phyloP scores from a whole-genome alignment of 2,113 vertebrate genomes.

The Ailurus styani region DNA sequence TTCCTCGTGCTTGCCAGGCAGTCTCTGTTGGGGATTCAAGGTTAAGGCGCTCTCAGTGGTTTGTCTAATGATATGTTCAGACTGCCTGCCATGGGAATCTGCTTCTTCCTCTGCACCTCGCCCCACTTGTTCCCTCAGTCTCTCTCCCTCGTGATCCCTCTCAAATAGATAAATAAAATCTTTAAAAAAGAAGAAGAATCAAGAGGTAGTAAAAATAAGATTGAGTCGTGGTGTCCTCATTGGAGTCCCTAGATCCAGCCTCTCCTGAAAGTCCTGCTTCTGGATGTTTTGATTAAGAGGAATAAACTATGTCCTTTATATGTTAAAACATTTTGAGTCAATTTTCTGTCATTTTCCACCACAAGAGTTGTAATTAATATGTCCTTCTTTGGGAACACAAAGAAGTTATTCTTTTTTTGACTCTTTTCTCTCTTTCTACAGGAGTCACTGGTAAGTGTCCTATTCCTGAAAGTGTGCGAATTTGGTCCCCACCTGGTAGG shows the following conservation, averaged over 20 bases:
- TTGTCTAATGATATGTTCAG: not conserved
- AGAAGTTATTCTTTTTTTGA: too few relatives aligned
- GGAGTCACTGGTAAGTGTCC: not conserved
- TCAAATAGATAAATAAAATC: not conserved
- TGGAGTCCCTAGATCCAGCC: not conserved
- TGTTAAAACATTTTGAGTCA: not conserved
- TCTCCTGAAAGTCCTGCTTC: not conserved
- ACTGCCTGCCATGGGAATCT: not conserved
- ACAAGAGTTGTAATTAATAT: not conserved
- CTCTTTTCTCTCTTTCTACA: not conserved
- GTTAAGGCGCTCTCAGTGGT: not conserved
- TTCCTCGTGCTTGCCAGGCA: too few relatives aligned
- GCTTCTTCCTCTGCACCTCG: not conserved
- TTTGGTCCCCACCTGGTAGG: not conserved
- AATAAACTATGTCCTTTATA: not conserved
- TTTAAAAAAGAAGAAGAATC: not conserved
- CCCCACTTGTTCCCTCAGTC: not conserved
- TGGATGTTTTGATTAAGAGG: not conserved
- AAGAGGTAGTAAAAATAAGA: not conserved
- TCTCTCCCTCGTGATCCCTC: not conserved
- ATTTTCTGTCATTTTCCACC: not conserved
- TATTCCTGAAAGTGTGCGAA: not conserved
- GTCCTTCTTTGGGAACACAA: not conserved
- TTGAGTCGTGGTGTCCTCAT: not conserved
- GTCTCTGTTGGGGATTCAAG: not conserved